Base-by-base conservation (phyloP, 2,113 vertebrate species). In the Myotis brandtii region DNA sequence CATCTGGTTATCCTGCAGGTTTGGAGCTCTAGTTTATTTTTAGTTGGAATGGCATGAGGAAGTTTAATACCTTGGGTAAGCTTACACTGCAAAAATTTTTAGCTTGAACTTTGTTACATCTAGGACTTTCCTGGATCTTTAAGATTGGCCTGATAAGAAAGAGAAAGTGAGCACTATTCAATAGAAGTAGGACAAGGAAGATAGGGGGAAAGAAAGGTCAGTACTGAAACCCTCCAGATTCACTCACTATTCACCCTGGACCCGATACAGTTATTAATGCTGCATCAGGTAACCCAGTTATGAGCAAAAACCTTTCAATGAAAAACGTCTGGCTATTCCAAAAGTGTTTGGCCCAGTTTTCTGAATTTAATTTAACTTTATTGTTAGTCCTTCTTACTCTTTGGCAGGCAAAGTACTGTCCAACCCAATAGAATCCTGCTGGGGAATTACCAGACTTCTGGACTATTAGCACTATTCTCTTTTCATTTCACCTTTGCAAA, bases 21-120 rank as follows among this genome's bases (percentile, higher is more conserved):
- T 84, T 79, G 50, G 34, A 93, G 56, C 64, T 79, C 90, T 64
- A 3, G 66, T 64, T 95, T 92, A 84, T 93, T 94, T 97, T 94
- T 91, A 88, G 50, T 52, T 66, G 3, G 72, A n/a, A 76, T 75
- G 27, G 40, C 46, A 88, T 81, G 25, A 83, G 34, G 56, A 72
- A 93, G 34, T 91, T 92, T 84, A 87, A 86, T 69, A 32, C 48
- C 40, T 67, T 50, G 32, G 17, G 46, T 90, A 86, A 84, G 82
- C 56, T 93, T 80, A 54, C 13, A 9, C 11, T 34, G 27, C 76
- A 94, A 91, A 77, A n/a, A 40, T 40, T 23, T 80, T 86, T 56
- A 94, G 62, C n/a, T 80, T 93, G 59, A 96, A 82, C 59, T 95
- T 87, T 92, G 40, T 32, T 90, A 81, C 12, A 32, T 52, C 20